A percentile compares a stretch with the other conserved stretches of the same genome.
Conservation (phyloP, 2,888 invertebrate genomes). For the Ennomos quercinarius region DNA sequence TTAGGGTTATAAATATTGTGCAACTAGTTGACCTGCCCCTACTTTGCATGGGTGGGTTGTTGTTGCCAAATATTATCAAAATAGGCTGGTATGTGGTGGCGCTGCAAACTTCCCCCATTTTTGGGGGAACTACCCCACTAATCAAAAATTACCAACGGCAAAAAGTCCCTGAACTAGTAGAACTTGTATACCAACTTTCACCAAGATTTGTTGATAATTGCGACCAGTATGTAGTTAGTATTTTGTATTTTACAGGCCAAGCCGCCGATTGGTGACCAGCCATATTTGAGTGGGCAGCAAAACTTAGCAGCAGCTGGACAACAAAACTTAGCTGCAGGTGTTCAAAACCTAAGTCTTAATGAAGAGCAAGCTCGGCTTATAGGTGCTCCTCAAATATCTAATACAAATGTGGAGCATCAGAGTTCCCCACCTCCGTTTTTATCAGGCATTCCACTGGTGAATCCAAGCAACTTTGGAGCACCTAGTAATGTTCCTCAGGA, state of each 20-base stretch:
- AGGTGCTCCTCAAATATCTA: slow-evolving; percentile 50
- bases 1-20: too few species aligned
- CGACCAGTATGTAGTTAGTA: background rate
- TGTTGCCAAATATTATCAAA: too few species aligned
- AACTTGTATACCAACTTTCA: too few species aligned
- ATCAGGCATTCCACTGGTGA: slow-evolving; percentile 82
- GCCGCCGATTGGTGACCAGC: slow-evolving; percentile 42
- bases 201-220: background rate
- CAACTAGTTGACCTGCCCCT: too few species aligned
- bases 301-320: slow-evolving; percentile 22
- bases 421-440: slow-evolving; percentile 74
- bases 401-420: slow-evolving; percentile 49
- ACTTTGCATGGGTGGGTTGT: too few species aligned
- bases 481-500: slow-evolving; percentile 40
- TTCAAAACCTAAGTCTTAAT: slow-evolving; percentile 63
- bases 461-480: slow-evolving; percentile 62
- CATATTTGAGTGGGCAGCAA: slow-evolving; percentile 43
- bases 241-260: slow-evolving; percentile 52
- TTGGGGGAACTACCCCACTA: too few species aligned
- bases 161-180: too few species aligned
- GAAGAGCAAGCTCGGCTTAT: slow-evolving; percentile 65
- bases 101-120: too few species aligned
- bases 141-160: too few species aligned
- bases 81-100: too few species aligned
- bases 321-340: slow-evolving; percentile 55